A percentile compares a stretch with the other conserved stretches of the same genome.
Evolutionary conservation across 2,888 invertebrate genomes (phyloP).

Genomic region (Achlya flavicornis): DNA sequence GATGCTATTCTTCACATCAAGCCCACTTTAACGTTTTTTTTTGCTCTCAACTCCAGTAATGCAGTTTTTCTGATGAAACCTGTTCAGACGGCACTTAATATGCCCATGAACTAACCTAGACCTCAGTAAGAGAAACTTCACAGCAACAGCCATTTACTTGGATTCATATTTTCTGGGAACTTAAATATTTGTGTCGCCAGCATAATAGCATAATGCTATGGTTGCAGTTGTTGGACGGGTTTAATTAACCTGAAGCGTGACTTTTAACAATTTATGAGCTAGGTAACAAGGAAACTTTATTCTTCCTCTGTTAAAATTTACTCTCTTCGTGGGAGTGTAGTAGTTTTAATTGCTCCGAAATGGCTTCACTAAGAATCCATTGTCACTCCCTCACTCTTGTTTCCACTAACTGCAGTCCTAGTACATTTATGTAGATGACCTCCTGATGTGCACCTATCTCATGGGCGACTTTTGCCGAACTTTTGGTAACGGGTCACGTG

Average conservation of each 20-base stretch:
- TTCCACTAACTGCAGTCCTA: too few species aligned
- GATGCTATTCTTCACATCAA: not conserved
- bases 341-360: not conserved
- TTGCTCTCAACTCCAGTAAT: not conserved
- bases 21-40: not conserved
- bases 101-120: constrained; percentile 7
- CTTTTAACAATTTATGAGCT: not conserved
- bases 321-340: too few species aligned
- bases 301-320: not conserved
- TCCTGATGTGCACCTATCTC: too few species aligned
- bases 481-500: not conserved
- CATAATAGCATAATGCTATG: not conserved
- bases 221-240: not conserved
- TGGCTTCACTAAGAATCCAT: not conserved
- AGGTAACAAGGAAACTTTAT: not conserved
- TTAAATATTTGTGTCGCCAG: not conserved
- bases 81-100: constrained; percentile 6
- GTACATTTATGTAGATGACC: too few species aligned
- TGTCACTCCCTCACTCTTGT: not conserved
- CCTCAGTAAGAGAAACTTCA: constrained; percentile 1
- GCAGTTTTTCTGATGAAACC: not conserved
- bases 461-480: too few species aligned
- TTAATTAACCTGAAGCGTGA: constrained; percentile 6
- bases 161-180: not conserved
- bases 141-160: not conserved